phyloP scores from a whole-genome alignment of 2,797 vertebrate genomes.

The Philypnodon macrostomus region DNA sequence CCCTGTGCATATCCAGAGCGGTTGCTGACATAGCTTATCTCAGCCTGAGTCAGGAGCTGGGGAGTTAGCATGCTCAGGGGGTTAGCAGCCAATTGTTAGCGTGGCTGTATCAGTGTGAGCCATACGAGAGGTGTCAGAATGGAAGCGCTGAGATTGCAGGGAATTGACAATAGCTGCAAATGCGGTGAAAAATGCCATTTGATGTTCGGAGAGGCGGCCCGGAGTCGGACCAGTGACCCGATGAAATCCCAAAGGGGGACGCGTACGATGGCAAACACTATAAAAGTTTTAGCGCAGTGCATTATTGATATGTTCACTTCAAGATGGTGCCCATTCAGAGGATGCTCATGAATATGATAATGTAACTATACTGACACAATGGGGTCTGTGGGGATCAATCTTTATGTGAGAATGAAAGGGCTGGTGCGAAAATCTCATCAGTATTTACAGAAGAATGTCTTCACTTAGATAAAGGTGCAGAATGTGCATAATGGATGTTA shows the following conservation, averaged over 20 bases:
- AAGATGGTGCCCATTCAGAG: conserved; percentile 24
- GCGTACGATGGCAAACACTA: conserved; percentile 35
- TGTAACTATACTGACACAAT: conserved; percentile 26
- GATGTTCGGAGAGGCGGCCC: no score
- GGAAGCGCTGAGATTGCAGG: conserved; percentile 3
- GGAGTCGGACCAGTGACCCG: conserved; percentile 27
- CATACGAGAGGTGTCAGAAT: conserved; percentile 9
- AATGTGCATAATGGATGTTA: no score
- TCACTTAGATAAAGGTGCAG: no score
- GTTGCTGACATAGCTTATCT: conserved; percentile 58
- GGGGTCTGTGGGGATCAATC: conserved; percentile 38
- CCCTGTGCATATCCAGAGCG: conserved; percentile 18
- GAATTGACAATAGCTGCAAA: neutral
- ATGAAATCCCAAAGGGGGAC: conserved; percentile 17
- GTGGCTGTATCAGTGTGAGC: conserved; percentile 47
- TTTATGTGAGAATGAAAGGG: conserved; percentile 35
- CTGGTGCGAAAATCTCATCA: conserved; percentile 22
- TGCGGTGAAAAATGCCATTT: neutral
- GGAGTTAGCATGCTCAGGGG: conserved; percentile 53
- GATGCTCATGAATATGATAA: conserved; percentile 57
- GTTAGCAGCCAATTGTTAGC: conserved; percentile 43
- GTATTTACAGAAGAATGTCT: conserved; percentile 16
- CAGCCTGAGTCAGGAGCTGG: conserved; percentile 60
- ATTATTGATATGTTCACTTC: conserved; percentile 49
- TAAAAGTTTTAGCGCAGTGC: conserved; percentile 54